Evolutionary conservation across 2,113 vertebrate genomes (phyloP), one percentile per base, ranked within the genome.

Genomic region (Xiphophorus maculatus): DNA sequence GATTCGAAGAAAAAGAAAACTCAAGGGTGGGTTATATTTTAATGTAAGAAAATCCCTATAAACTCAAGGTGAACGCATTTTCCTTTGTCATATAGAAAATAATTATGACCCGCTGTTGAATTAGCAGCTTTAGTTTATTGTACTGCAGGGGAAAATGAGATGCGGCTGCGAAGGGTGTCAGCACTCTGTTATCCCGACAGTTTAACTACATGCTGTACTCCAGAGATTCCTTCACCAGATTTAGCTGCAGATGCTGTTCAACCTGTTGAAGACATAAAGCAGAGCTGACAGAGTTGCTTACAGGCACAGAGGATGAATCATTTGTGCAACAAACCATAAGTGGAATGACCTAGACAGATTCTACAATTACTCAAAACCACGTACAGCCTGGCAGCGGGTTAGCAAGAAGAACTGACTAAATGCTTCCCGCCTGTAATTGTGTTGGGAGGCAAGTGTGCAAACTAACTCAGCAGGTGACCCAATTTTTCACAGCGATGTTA

Each of bases 221-320:
- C 76, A 19, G 85, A 84, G 88, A 85, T 78, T 82, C 66, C 44
- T 28, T 71, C 73, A 71, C 76, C 85, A 90, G 81, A 86, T 80
- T 88, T 85, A 83, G 70, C 81, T 83, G 74, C 74, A 88, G 87
- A 84, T 89, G 86, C 84, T 88, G 77, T 73, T 84, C 74, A 66
- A 83, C 76, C 66, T 73, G 84, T 86, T 79, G 83, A 88, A 79
- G 74, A 81, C 65, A 81, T 81, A 86, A 92, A 84, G 54, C 74
- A 42, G 75, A 80, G 63, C 83, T 91, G 84, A 89, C 81, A 80
- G 70, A 84, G 72, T 63, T 69, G 72, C 81, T 84, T 71, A 35
- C 40, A 80, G 82, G 76, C 79, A 83, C 71, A 63, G 69, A 60
- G 28, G 63, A 73, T 81, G 71, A 89, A 78, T 83, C 76, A 86